Evolutionary conservation across 2,888 invertebrate genomes (phyloP).

Genomic region (Pterostichus niger): DNA sequence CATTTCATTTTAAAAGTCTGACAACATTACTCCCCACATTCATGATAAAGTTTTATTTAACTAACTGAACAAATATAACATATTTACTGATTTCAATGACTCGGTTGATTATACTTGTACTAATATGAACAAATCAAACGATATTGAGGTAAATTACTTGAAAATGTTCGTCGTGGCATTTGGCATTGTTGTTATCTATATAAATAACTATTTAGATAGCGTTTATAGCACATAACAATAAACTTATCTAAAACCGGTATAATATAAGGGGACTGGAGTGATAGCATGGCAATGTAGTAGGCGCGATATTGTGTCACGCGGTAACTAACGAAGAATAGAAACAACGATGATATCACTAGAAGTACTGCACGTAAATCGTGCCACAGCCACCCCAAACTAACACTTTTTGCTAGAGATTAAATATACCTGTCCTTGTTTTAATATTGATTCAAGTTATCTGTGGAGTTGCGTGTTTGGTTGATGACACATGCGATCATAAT

Average conservation of each 20-base stretch:
- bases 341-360: too few relatives aligned
- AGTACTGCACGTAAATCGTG: too few relatives aligned
- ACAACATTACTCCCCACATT: too few relatives aligned
- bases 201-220: conserved; percentile 28
- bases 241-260: conserved; percentile 47
- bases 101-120: too few relatives aligned
- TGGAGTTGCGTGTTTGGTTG: background rate
- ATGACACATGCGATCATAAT: conserved; percentile 13
- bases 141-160: background rate
- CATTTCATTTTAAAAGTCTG: too few relatives aligned
- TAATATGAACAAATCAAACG: too few relatives aligned
- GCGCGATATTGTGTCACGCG: conserved; percentile 12
- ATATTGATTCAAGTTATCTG: background rate
- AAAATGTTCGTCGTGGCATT: background rate
- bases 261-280: background rate
- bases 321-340: background rate
- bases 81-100: too few relatives aligned
- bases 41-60: too few relatives aligned
- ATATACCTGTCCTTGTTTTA: background rate
- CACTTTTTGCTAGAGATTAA: background rate
- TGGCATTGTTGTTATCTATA: conserved; percentile 24
- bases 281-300: conserved; percentile 1
- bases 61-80: too few relatives aligned
- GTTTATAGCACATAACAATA: conserved; percentile 14
- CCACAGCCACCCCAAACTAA: too few relatives aligned